phyloP scores from a whole-genome alignment of 2,888 invertebrate species.

The Agrochola circellaris region DNA sequence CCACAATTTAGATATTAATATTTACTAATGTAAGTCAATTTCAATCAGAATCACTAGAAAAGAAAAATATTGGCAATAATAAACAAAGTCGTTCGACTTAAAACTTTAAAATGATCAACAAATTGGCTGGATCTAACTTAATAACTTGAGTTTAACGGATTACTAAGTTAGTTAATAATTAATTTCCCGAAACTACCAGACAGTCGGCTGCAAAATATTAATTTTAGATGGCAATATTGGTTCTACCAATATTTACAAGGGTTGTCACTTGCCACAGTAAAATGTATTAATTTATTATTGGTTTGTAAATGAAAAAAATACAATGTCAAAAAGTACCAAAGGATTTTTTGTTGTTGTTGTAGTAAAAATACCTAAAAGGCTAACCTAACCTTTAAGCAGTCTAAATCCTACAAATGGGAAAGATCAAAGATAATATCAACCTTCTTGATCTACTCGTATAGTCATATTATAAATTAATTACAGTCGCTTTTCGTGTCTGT shows the following conservation, averaged over 20 bases:
- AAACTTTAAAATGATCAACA: constrained; percentile 39
- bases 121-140: constrained; percentile 55
- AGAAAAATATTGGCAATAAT: constrained; percentile 2
- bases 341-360: not conserved
- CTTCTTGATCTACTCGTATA: not conserved
- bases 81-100: constrained; percentile 16
- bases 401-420: not conserved
- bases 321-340: not conserved
- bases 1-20: not conserved
- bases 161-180: constrained; percentile 71
- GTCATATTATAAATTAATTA: not conserved
- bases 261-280: constrained; percentile 20
- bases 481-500: not conserved
- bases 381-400: not conserved
- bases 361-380: not conserved
- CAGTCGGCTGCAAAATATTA: constrained; percentile 72
- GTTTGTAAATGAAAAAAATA: not conserved
- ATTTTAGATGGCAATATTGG: constrained; percentile 73
- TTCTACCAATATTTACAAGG: constrained; percentile 65
- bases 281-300: not conserved
- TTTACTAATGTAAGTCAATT: not conserved
- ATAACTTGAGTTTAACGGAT: constrained; percentile 66
- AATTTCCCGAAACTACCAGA: constrained; percentile 71
- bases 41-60: not conserved
- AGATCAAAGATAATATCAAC: not conserved